These are phyloP conservation scores for Opisthocomus hoazin DNA, from an alignment of 2,113 vertebrate genomes.

Conservation along the genomic window DNA sequence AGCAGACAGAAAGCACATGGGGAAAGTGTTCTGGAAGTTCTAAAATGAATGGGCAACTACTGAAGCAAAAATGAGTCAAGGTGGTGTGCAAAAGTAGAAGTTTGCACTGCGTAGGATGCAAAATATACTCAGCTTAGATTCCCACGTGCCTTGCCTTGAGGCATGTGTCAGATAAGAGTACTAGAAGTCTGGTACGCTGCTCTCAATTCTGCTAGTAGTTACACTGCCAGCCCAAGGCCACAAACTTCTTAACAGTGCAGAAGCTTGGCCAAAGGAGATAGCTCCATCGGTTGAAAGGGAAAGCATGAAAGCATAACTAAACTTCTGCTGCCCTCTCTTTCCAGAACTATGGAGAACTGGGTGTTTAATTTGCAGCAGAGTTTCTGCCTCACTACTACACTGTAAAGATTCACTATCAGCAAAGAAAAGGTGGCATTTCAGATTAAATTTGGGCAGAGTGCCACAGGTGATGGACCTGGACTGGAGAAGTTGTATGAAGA, in stretches of 20 bases:
- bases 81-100: not conserved
- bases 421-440: not conserved
- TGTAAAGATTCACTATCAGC: not conserved
- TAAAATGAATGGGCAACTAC: not conserved
- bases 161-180: not conserved
- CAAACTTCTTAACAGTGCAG: not conserved
- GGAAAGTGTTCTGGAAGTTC: not conserved
- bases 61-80: not conserved
- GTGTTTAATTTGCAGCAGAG: not conserved
- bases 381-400: not conserved
- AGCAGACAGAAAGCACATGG: not conserved
- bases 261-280: not conserved
- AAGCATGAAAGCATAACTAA: not conserved
- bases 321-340: not conserved
- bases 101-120: not conserved
- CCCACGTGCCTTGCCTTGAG: not conserved
- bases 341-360: not conserved
- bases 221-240: not conserved
- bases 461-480: not conserved
- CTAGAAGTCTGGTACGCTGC: not conserved
- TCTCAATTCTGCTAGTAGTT: not conserved
- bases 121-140: not conserved
- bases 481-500: not conserved
- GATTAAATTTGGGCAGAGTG: not conserved
- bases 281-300: not conserved